phyloP scores from a whole-genome alignment of 1,140 invertebrate species.

The Heliconius congener region DNA sequence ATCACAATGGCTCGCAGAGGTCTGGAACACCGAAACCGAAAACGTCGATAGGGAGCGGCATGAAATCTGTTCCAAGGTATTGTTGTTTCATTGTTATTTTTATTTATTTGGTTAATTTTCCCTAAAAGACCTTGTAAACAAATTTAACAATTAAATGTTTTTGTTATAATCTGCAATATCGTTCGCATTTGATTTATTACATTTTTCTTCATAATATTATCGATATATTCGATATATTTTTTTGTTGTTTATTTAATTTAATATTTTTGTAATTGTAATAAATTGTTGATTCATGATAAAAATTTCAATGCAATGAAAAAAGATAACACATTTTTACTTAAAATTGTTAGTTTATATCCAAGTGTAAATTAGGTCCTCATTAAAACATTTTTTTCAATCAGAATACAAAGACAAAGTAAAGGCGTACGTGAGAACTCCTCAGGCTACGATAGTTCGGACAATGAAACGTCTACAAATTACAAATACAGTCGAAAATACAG shows the following conservation, averaged over 20 bases:
- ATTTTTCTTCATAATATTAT: neutral
- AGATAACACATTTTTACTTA: neutral
- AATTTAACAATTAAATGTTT: neutral
- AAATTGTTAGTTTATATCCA: neutral
- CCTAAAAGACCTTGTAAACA: neutral
- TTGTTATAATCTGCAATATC: neutral
- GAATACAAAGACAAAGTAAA: slow-evolving; percentile 75
- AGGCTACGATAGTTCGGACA: slow-evolving; percentile 92
- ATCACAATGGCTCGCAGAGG: slow-evolving; percentile 84
- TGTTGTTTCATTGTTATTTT: neutral
- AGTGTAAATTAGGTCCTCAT: neutral
- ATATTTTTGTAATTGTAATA: neutral
- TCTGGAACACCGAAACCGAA: slow-evolving; percentile 82
- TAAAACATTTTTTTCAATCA: slow-evolving; percentile 32
- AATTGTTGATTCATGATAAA: neutral
- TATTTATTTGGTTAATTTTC: neutral
- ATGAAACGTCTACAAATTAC: slow-evolving; percentile 85
- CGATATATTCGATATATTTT: neutral
- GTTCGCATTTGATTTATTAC: neutral
- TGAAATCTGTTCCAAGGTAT: slow-evolving; percentile 78
- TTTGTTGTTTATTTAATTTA: neutral
- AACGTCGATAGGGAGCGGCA: slow-evolving; percentile 80
- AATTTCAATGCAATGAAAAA: neutral
- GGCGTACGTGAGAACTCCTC: slow-evolving; percentile 84
- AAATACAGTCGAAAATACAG: slow-evolving; percentile 85